Base-by-base conservation (phyloP, 1,140 invertebrate genomes). In the Adoxophyes honmai region DNA sequence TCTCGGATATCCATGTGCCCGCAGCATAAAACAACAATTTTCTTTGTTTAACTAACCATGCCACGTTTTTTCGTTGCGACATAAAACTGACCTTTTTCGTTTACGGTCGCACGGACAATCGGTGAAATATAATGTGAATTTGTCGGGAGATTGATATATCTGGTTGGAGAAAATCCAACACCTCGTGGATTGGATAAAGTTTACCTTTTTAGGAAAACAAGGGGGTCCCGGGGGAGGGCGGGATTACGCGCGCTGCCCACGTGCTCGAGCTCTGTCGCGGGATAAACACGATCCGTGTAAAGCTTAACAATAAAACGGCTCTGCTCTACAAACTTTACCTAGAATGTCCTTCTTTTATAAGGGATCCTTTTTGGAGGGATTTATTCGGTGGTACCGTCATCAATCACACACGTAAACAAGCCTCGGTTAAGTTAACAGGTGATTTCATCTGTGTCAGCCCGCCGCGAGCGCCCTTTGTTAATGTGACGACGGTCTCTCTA, bases 21-120 rank as follows among this genome's bases (percentile, higher is more conserved):
- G 21, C 21, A 28, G 21, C 65, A 60, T 55, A 70, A 57, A 70
- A 68, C 70, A 76, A 10, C 80, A 75, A 80, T 79, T 82, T 71
- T 73, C 67, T 68, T 69, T 81, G 80, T 83, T 78, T 78, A 83
- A 83, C 80, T 81, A 86, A 80, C 73, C 78, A 70, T 76, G 60
- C 62, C 63, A 69, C 73, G 71, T 76, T 75, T 79, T 67, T 72
- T 64, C 62, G 44, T 61, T 62, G 57, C 56, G 68, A 68, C 74
- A 81, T 82, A 77, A 80, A 81, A 80, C 55, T 72, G 73, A 74
- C 80, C 77, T 78, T 81, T 85, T 70, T 51, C 76, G 11, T 81
- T 76, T 78, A 75, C 73, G 73, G 72, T 64, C 63, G 59, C 67
- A 60, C 60, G 71, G 67, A 75, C 76, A 74, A 80, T 78, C 73